phyloP scores from a whole-genome alignment of 2,797 vertebrate genomes.

The Glossophaga mutica region DNA sequence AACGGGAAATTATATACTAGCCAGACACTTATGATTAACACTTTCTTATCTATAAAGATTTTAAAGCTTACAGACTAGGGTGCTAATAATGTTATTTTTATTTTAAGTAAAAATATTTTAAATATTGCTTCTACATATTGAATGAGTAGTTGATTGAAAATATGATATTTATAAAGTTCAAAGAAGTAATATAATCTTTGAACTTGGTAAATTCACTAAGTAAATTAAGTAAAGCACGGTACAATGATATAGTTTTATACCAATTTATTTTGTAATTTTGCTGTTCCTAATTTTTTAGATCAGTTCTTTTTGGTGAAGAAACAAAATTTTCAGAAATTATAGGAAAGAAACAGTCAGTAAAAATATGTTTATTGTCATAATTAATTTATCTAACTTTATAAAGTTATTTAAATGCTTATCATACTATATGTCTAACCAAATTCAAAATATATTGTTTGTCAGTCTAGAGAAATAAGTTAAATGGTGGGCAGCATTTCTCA shows the following conservation, averaged over 20 bases:
- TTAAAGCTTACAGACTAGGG: background rate
- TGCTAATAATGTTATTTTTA: background rate
- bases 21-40: slow-evolving; percentile 22
- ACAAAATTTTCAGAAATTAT: background rate
- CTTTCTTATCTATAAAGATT: background rate
- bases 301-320: background rate
- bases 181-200: background rate
- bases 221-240: background rate
- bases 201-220: background rate
- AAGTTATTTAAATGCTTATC: background rate
- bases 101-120: background rate
- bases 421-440: background rate
- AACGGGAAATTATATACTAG: background rate
- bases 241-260: background rate
- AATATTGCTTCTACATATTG: background rate
- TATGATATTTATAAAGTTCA: background rate
- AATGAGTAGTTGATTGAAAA: background rate
- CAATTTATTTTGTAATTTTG: background rate
- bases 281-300: background rate
- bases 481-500: background rate
- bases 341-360: background rate
- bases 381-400: background rate
- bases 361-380: background rate
- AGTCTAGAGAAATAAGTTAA: background rate
- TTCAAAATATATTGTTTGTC: background rate